phyloP scores from a whole-genome alignment of 2,888 invertebrate genomes.

The Drosophila subquinaria region DNA sequence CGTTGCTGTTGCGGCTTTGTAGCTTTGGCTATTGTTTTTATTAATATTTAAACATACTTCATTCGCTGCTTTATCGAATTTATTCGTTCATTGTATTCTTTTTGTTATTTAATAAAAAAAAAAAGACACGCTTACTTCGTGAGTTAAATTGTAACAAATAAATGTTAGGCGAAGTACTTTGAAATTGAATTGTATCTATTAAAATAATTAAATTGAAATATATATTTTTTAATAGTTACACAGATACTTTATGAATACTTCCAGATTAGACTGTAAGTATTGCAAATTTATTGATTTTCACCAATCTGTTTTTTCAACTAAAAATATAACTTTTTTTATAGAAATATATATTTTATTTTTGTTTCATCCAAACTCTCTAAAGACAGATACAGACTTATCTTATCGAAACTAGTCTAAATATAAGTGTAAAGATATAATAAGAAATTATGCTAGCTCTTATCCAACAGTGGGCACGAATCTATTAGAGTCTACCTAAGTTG shows the following conservation, averaged over 20 bases:
- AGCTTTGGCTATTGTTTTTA: conserved; percentile 51
- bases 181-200: not conserved
- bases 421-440: too few relatives aligned
- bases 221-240: too few relatives aligned
- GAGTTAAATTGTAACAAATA: not conserved
- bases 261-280: not conserved
- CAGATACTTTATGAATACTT: not conserved
- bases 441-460: too few relatives aligned
- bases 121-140: not conserved
- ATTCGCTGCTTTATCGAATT: conserved; percentile 30
- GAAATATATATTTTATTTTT: not conserved
- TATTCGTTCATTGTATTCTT: conserved; percentile 16
- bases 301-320: not conserved
- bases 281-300: not conserved
- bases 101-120: not conserved
- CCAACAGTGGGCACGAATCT: too few relatives aligned
- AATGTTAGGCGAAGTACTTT: too few relatives aligned
- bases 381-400: not conserved
- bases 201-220: not conserved
- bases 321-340: not conserved
- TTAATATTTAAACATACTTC: conserved; percentile 72
- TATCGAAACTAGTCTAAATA: not conserved
- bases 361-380: not conserved
- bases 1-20: conserved; percentile 7
- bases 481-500: too few relatives aligned